phyloP scores from a whole-genome alignment of 2,797 vertebrate genomes.

The Jordanella pulchra region DNA sequence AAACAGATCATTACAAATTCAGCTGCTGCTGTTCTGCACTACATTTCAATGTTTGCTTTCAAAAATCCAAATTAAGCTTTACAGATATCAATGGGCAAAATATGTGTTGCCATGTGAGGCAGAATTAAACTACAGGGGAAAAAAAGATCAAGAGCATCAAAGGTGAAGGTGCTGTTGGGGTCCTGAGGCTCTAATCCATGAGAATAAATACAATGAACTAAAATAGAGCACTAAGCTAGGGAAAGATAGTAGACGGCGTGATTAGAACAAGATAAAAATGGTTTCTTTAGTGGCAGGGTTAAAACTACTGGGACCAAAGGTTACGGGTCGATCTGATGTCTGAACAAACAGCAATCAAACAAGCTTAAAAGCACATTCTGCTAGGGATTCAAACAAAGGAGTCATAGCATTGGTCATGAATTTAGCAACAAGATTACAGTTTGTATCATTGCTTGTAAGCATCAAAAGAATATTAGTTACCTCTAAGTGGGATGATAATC shows the following conservation, averaged over 20 bases:
- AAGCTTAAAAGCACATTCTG: background rate
- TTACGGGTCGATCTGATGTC: background rate
- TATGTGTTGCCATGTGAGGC: background rate
- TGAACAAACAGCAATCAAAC: background rate
- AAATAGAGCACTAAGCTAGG: slow-evolving; percentile 61
- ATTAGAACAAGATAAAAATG: slow-evolving; percentile 29
- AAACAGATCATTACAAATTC: background rate
- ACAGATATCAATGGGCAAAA: too few relatives aligned
- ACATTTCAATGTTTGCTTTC: too few relatives aligned
- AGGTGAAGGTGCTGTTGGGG: slow-evolving; percentile 27
- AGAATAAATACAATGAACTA: slow-evolving; percentile 28
- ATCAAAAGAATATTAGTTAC: slow-evolving; percentile 55
- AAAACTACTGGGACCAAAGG: slow-evolving; percentile 20
- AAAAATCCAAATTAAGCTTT: too few relatives aligned
- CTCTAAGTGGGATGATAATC: slow-evolving; percentile 75
- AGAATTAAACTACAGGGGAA: background rate
- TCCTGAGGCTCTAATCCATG: slow-evolving; percentile 48
- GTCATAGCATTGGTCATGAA: background rate
- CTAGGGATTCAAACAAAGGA: background rate
- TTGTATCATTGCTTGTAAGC: background rate
- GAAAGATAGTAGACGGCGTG: slow-evolving; percentile 34
- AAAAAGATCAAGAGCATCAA: slow-evolving; percentile 34
- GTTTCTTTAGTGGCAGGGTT: slow-evolving; percentile 3
- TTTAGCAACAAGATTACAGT: background rate
- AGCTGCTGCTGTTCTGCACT: too few relatives aligned